Base-by-base conservation (phyloP, 2,113 vertebrate species). In the Ameiurus melas region DNA sequence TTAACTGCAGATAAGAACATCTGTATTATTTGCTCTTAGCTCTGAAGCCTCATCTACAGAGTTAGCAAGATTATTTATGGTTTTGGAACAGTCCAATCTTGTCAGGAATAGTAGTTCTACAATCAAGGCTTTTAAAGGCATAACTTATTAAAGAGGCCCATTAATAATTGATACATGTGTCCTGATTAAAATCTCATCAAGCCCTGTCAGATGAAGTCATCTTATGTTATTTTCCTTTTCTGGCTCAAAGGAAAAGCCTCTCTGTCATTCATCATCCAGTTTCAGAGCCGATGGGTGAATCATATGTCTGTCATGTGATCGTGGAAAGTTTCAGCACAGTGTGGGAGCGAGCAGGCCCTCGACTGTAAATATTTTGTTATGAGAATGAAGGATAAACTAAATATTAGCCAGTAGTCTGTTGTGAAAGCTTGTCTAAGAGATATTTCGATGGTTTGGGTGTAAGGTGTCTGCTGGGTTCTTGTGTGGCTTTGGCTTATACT, bases 91-190 rank as follows among this genome's bases (percentile, higher is more conserved):
- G 47, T 51, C 47, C 47, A 10, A 10, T 51, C 47, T 10, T 51
- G 47, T 51, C 47, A 51, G 82, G 55, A 58, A 78, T 10, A 10
- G 43, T 4, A 12, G 47, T 27, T 36, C 0, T 17, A 1, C 16
- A 43, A 43, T 43, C 36, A 43, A 39, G 71, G 87, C 66, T 89
- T 86, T 78, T 58, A 88, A 58, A 87, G 4, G 47, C 86, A 83
- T 71, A 55, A 60, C 19, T 68, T 84, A 58, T 87, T 83, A 58
- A 88, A 22, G 4, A 14, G 86, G 78, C 20, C 47, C 43, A 16
- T 75, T 43, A 43, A 43, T 75, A 75, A 39, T 4, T 75, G 22
- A 75, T 25, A 25, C 33, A 66, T 39, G 47, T 39, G 13, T 30
- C 58, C 51, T 73, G 25, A 66, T 85, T 87, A 64, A 75, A 75